Conservation (phyloP, 2,113 vertebrate genomes). For the Chauna torquata region DNA sequence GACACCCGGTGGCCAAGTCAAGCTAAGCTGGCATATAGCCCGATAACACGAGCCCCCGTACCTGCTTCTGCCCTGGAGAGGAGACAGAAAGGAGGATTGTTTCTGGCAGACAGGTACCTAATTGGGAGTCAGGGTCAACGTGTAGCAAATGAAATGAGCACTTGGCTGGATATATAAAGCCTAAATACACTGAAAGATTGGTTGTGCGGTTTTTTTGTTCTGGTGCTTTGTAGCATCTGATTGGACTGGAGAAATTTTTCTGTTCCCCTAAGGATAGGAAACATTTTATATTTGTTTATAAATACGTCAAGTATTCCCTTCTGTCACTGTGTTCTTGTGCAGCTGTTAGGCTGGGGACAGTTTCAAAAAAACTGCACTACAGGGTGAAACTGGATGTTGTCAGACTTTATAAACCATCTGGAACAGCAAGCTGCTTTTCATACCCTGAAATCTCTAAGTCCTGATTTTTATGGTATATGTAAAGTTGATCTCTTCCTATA, state of each 20-base stretch:
- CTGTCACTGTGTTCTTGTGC: slow-evolving; percentile 60
- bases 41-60: rapidly evolving
- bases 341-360: slow-evolving; percentile 64
- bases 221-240: neutral
- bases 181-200: neutral
- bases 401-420: slow-evolving; percentile 72
- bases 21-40: rapidly evolving
- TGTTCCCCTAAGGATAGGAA: slow-evolving; percentile 48
- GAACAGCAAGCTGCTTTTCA: slow-evolving; percentile 56
- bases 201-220: neutral
- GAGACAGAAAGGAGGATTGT: neutral
- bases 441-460: neutral
- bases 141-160: neutral
- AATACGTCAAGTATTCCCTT: slow-evolving; percentile 68
- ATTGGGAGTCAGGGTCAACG: neutral
- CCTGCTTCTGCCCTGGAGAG: neutral
- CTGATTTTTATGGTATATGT: neutral
- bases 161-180: neutral
- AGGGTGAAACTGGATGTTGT: slow-evolving; percentile 49
- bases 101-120: neutral
- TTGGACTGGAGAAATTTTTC: slow-evolving; percentile 24
- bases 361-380: slow-evolving; percentile 67
- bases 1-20: slow-evolving; percentile 25
- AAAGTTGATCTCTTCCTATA: slow-evolving; percentile 1
- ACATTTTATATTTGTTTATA: slow-evolving; percentile 69